Percentiles rank a stretch among this genome's conserved stretches.
phyloP scores from a whole-genome alignment of 2,888 invertebrate genomes.

The Cosmorhoe ocellata region DNA sequence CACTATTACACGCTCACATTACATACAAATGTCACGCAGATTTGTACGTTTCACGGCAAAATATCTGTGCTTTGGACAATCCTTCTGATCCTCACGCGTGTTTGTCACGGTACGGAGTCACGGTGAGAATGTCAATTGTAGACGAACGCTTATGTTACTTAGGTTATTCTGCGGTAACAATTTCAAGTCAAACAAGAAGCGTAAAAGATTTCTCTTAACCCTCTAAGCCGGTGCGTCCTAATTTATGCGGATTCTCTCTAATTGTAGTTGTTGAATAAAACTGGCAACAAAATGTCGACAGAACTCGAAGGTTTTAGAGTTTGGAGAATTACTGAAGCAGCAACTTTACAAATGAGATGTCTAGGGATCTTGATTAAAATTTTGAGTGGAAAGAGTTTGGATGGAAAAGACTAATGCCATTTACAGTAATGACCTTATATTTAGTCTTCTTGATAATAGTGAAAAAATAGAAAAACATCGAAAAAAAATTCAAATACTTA shows the following conservation, averaged over 20 bases:
- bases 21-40: too few species aligned
- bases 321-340: constrained; percentile 2
- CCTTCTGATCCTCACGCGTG: too few species aligned
- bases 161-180: too few species aligned
- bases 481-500: too few species aligned
- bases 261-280: constrained; percentile 18
- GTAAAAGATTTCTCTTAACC: background rate
- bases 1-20: too few species aligned
- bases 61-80: too few species aligned
- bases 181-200: background rate
- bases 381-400: background rate
- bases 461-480: background rate
- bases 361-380: constrained; percentile 1
- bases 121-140: too few species aligned
- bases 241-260: constrained; percentile 13
- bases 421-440: background rate
- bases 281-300: constrained; percentile 3
- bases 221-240: background rate
- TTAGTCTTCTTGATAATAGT: too few species aligned
- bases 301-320: constrained; percentile 19
- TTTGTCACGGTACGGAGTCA: too few species aligned
- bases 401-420: background rate
- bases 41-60: too few species aligned
- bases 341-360: constrained; percentile 1
- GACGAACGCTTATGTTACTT: too few species aligned